Base-by-base conservation (phyloP, 2,888 invertebrate genomes). In the Dorcus hopei region DNA sequence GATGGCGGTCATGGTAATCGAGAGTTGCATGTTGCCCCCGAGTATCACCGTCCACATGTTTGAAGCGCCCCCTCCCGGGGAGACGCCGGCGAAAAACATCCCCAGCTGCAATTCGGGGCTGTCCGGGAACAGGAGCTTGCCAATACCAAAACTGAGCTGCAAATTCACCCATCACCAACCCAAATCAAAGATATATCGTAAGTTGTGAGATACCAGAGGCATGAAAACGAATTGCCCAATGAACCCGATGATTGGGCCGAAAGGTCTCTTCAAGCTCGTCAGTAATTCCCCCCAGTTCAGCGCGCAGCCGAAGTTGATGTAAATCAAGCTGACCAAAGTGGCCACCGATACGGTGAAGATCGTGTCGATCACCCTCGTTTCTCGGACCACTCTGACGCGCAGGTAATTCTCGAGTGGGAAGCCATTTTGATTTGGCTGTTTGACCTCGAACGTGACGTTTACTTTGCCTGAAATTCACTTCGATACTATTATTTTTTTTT, bases 31-130 rank as follows among this genome's bases (percentile, higher is more conserved):
- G 79, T 98, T 97, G 4, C 95, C 97, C 3, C 90, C 91, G 2
- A 98, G 82, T 11, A 97, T 85, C 64, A 92, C 88, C 0, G 95
- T 91, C 95, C 97, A 98, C 69, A 97, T 93, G 78, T 98, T 98
- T 49, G 96, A 96, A 23, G 96, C 95, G 0, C 97, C 97, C 0
- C 98, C 95, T n/a, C 91, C 92, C 0, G 95, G 95, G 3, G 92
- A 88, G 16, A 93, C 91, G 0, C 95, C 95, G 0, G 93, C 91
- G 77, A 93, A 92, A 79, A 95, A 95, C 77, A 95, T 83, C 3
- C 95, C 95, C 65, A 95, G 77, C 49, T 90, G 89, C 85, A 95
- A 84, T 66, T 85, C 85, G 2, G 85, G 81, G 52, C 81, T 80
- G 58, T 85, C 75, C 1, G 90, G 87, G 77, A 94, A 92, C 16